Evolutionary conservation across 1,140 invertebrate genomes (phyloP).

Genomic region (Conus betulinus): DNA sequence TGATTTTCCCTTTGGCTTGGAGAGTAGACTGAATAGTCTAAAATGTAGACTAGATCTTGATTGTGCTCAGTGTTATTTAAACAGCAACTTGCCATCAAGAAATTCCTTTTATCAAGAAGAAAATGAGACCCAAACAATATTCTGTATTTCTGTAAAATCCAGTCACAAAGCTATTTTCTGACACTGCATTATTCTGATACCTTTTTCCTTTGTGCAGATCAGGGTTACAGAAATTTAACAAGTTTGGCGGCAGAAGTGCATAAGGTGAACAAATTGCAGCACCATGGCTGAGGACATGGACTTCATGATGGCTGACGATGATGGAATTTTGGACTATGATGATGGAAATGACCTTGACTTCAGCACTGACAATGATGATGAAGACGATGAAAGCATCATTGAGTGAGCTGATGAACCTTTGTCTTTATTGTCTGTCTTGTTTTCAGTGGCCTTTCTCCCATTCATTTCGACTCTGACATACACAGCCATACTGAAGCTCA

Average conservation of each 20-base stretch:
- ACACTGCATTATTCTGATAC: not conserved
- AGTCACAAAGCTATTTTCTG: not conserved
- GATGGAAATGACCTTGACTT: slow-evolving; percentile 22
- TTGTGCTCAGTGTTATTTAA: too few species aligned
- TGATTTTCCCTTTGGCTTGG: too few species aligned
- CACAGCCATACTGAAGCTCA: too few species aligned
- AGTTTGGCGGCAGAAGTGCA: not conserved
- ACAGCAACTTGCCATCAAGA: too few species aligned
- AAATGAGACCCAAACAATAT: too few species aligned
- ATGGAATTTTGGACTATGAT: slow-evolving; percentile 22
- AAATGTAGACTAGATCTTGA: too few species aligned
- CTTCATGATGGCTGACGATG: slow-evolving; percentile 6
- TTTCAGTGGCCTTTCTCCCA: too few species aligned
- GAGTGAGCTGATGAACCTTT: not conserved
- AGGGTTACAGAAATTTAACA: not conserved
- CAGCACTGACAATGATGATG: slow-evolving; percentile 10
- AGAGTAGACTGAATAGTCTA: too few species aligned
- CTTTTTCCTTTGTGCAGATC: not conserved
- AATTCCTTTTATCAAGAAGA: too few species aligned
- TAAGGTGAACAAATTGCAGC: not conserved
- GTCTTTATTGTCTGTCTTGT: too few species aligned
- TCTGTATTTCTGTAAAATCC: not conserved
- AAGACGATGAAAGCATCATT: slow-evolving; percentile 17
- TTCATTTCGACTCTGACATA: too few species aligned
- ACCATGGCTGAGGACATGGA: slow-evolving; percentile 29